These are phyloP conservation scores for Cotesia vestalis DNA, from an alignment of 1,140 invertebrate genomes.

Conservation along the genomic window DNA sequence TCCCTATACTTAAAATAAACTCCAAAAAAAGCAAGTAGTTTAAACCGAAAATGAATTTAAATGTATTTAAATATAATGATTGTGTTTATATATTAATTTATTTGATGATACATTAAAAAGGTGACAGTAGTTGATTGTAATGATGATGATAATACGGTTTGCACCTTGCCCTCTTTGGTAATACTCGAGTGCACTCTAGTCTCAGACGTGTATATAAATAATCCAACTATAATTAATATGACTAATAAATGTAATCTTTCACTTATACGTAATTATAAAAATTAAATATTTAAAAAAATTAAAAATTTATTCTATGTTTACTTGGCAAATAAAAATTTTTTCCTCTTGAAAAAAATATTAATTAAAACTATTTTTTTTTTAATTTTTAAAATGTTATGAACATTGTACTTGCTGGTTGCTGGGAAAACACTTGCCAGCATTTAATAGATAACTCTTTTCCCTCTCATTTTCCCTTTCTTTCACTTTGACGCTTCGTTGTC, in stretches of 20 bases:
- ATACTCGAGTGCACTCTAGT: constrained; percentile 5
- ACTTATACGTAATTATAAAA: no score
- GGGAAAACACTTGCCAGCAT: constrained; percentile 17
- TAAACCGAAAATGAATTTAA: background rate
- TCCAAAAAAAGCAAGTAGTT: constrained; percentile 4
- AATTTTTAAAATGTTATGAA: background rate
- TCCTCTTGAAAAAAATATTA: background rate
- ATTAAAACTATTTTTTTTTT: background rate
- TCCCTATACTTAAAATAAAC: no score
- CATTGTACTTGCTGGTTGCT: background rate
- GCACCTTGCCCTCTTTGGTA: constrained; percentile 34
- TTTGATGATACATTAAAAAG: constrained; percentile 16
- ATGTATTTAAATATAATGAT: background rate
- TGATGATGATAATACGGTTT: constrained; percentile 23
- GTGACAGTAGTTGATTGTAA: constrained; percentile 18
- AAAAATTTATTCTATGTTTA: no score
- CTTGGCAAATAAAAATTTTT: background rate
- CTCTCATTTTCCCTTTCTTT: constrained; percentile 18
- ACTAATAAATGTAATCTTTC: background rate
- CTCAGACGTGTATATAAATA: constrained; percentile 4
- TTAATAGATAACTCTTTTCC: constrained; percentile 17
- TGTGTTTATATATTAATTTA: background rate
- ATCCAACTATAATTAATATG: constrained; percentile 12
- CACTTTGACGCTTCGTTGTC: constrained; percentile 19
- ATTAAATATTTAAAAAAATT: no score